Base-by-base conservation (phyloP, 2,113 vertebrate genomes). In the Cryptomyrus ogoouensis region DNA sequence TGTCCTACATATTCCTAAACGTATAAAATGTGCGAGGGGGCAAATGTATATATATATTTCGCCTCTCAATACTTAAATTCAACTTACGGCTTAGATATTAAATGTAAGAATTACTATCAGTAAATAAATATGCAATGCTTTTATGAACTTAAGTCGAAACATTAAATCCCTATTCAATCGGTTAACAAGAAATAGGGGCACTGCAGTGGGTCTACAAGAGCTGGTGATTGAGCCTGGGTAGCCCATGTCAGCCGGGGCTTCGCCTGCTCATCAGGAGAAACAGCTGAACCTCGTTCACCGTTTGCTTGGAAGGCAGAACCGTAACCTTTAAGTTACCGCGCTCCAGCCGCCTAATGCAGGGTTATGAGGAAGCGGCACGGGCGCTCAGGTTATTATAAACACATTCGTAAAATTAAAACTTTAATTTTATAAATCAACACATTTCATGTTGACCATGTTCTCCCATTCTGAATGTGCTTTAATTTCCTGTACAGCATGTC, bases 401-500 rank as follows among this genome's bases (percentile, higher is more conserved):
- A 42, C 74, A 39, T 6, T 42, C 35, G 74, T 39, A 4, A 42
- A 80, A 80, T 39, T 42, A 80, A 80, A 42, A 80, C 5, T 39
- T 19, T 19, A 42, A 80, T 35, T 19, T 80, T 42, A 42, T 19
- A 80, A 80, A 80, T 7, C 74, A 80, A 42, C 35, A 77, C 31
- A 77, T 77, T 80, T 35, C 35, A 12, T 5, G 74, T 19, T 6
- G 13, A 77, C 12, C 0, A 5, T 31, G 70, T 0, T 13, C 31
- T 24, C 42, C 44, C 83, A 3, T n/a, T 46, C 44, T 46, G 10
- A 49, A n/a, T 10, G 12, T 85, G n/a, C 27, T 49, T 47, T 13
- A 85, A 85, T 47, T 47, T 49, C 46, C 8, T 42, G 70, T 27
- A 42, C 46, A 93, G 89, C n/a, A 93, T 94, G 93, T 92, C 92